Evolutionary conservation across 2,113 vertebrate species (phyloP).

Genomic region (Megalops atlanticus): DNA sequence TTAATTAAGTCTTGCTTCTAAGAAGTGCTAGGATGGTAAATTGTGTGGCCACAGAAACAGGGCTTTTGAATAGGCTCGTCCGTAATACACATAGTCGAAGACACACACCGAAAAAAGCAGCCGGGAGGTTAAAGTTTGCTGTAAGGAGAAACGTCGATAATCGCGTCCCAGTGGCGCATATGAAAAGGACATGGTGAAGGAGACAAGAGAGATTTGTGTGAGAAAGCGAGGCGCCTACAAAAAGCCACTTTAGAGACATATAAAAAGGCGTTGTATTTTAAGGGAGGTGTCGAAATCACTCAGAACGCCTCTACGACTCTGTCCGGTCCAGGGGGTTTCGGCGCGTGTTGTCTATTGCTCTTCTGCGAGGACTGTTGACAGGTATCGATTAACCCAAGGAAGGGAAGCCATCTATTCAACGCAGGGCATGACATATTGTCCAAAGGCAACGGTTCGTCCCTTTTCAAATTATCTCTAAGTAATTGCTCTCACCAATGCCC

Average conservation of each 20-base stretch:
- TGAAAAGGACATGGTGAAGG: not conserved
- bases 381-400: slow-evolving; percentile 5
- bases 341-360: not conserved
- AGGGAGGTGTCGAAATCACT: not conserved
- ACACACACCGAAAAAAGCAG: not conserved
- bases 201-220: not conserved
- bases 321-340: not conserved
- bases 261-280: not conserved
- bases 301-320: not conserved
- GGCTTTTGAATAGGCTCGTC: not conserved
- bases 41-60: slow-evolving; percentile 2
- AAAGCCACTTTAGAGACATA: not conserved
- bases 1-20: not conserved
- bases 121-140: not conserved
- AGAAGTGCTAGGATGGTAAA: not conserved
- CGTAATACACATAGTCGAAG: not conserved
- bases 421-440: slow-evolving; percentile 13
- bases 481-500: slow-evolving; percentile 19
- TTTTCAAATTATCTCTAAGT: slow-evolving; percentile 29
- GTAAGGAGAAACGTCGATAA: not conserved
- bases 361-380: not conserved
- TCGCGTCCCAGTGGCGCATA: not conserved
- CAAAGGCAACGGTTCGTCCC: not conserved
- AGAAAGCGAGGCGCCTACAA: not conserved
- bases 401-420: slow-evolving; percentile 17